Percentiles rank a stretch among this genome's conserved stretches.
Conservation (phyloP, 2,888 invertebrate genomes). For the Yponomeuta malinellus region DNA sequence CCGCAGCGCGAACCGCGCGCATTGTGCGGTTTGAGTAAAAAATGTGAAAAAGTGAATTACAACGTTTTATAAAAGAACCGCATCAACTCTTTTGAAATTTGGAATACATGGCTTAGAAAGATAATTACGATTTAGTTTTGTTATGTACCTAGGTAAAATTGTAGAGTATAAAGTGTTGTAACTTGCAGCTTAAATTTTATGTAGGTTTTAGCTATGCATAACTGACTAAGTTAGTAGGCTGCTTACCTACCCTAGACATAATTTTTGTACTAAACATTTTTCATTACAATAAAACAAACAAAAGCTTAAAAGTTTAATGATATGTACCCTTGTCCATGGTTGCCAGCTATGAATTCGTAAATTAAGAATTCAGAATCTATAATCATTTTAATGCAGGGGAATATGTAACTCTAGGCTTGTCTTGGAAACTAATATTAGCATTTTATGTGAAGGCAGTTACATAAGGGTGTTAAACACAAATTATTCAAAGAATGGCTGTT, state of each 20-base stretch:
- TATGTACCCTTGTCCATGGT: constrained; percentile 55
- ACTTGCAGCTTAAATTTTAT: too few species aligned
- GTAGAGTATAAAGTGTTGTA: neutral
- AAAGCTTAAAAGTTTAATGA: constrained; percentile 40
- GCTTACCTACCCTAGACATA: neutral
- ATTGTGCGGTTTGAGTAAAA: constrained; percentile 27
- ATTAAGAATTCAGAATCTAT: constrained; percentile 62
- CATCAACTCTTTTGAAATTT: too few species aligned
- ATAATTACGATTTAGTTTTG: neutral
- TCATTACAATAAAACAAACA: neutral
- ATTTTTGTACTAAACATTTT: neutral
- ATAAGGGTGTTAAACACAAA: constrained; percentile 7
- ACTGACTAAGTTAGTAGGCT: too few species aligned
- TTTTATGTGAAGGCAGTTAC: constrained; percentile 10
- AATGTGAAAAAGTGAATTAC: constrained; percentile 34
- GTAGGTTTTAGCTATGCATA: too few species aligned
- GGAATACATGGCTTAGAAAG: neutral
- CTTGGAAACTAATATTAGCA: constrained; percentile 12
- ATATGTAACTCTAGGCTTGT: constrained; percentile 24
- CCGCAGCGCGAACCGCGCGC: constrained; percentile 45
- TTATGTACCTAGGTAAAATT: too few species aligned
- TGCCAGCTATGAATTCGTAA: constrained; percentile 53
- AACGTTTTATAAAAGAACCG: constrained; percentile 24
- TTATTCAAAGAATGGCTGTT: neutral
- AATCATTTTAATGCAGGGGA: constrained; percentile 49